These are phyloP conservation scores for Delichon dasypus DNA, from an alignment of 2,797 vertebrate genomes.

Conservation along the genomic window DNA sequence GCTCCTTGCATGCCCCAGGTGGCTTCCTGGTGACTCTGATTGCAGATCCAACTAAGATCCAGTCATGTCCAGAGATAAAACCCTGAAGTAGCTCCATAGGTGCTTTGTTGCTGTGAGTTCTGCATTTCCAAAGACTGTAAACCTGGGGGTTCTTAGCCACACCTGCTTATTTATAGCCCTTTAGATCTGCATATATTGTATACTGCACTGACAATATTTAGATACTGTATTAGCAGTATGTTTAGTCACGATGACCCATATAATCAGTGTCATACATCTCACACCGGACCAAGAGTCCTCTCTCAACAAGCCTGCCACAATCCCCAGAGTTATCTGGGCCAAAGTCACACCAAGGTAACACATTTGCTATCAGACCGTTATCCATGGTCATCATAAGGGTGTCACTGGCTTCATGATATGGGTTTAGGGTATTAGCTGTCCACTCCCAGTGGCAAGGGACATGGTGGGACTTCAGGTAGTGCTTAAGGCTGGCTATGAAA, in stretches of 20 bases:
- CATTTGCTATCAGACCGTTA: constrained; percentile 89
- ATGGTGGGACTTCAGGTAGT: constrained; percentile 83
- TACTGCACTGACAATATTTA: background rate
- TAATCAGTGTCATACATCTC: background rate
- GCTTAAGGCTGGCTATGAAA: constrained; percentile 90
- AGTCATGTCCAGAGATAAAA: background rate
- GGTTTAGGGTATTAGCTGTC: constrained; percentile 91
- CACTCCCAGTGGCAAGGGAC: constrained; percentile 88
- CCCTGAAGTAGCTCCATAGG: background rate
- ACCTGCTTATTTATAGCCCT: background rate
- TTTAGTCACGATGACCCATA: background rate
- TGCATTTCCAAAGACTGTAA: background rate
- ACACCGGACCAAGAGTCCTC: background rate
- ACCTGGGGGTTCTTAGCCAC: background rate
- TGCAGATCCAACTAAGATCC: background rate
- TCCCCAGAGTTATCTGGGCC: constrained; percentile 91
- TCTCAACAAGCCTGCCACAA: background rate
- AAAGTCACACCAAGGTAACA: constrained; percentile 90
- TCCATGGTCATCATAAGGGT: constrained; percentile 85
- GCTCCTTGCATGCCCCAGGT: background rate
- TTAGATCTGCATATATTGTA: background rate
- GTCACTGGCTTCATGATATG: constrained; percentile 84
- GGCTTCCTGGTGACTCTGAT: background rate
- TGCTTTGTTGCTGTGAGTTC: background rate
- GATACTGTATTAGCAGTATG: background rate